These are phyloP conservation scores for Melipona beecheii DNA, from an alignment of 2,888 invertebrate species.

Conservation along the genomic window DNA sequence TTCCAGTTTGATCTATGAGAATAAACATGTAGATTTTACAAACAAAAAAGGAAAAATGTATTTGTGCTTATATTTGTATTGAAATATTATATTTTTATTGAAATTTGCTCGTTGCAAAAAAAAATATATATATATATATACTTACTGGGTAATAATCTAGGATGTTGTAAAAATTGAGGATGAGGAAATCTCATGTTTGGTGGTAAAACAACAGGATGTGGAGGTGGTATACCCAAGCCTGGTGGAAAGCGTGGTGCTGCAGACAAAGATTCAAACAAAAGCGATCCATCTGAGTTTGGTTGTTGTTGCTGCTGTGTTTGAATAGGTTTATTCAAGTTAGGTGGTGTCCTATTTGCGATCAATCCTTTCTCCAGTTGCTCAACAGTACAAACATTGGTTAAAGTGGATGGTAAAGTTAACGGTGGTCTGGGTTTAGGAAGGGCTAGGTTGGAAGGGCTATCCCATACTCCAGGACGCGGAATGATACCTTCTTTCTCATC, in stretches of 20 bases:
- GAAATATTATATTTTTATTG: no score
- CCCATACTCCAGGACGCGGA: constrained; percentile 85
- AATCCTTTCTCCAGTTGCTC: constrained; percentile 90
- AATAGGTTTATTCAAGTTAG: constrained; percentile 74
- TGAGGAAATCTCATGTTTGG: constrained; percentile 84
- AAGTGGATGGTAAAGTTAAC: constrained; percentile 66
- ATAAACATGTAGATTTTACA: neutral
- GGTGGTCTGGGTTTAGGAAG: constrained; percentile 69
- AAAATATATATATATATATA: constrained; percentile 4
- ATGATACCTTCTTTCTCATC: constrained; percentile 85
- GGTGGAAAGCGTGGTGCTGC: constrained; percentile 82
- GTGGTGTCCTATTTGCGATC: constrained; percentile 85
- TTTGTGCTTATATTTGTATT: neutral
- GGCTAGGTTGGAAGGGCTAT: constrained; percentile 80
- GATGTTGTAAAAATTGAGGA: constrained; percentile 80
- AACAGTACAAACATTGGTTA: constrained; percentile 89
- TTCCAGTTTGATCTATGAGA: constrained; percentile 65
- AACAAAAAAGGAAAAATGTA: neutral
- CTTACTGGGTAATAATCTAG: constrained; percentile 77
- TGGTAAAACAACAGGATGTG: constrained; percentile 83
- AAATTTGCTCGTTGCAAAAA: neutral
- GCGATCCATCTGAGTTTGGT: constrained; percentile 70
- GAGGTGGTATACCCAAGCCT: constrained; percentile 77
- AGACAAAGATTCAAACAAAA: constrained; percentile 73
- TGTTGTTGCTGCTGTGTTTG: constrained; percentile 74